A percentile compares a stretch with the other conserved stretches of the same genome.
phyloP scores from a whole-genome alignment of 2,113 vertebrate species.

The Macrotis lagotis region DNA sequence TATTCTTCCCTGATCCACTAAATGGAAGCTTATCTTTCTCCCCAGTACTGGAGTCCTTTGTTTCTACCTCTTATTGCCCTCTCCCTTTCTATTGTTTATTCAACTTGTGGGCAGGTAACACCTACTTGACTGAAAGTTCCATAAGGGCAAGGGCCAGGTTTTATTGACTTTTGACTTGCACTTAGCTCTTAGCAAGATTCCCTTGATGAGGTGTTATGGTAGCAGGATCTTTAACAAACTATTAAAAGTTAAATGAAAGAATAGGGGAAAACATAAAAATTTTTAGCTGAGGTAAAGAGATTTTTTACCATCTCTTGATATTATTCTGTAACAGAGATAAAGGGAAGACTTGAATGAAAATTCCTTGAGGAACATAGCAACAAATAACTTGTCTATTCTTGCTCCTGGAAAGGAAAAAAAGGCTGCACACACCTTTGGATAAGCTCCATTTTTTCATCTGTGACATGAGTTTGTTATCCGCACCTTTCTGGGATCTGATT shows the following conservation, averaged over 20 bases:
- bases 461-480: fast-evolving
- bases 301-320: constrained; percentile 17
- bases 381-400: constrained; percentile 3
- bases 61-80: not conserved
- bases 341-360: not conserved
- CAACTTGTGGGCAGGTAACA: not conserved
- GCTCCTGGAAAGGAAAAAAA: not conserved
- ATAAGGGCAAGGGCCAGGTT: not conserved
- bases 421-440: not conserved
- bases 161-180: not conserved
- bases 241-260: not conserved
- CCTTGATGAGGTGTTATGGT: not conserved
- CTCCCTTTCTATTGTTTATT: not conserved
- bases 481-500: not conserved
- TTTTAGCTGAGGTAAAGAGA: not conserved
- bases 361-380: not conserved
- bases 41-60: not conserved
- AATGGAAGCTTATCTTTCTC: not conserved
- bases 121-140: not conserved
- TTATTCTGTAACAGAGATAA: constrained; percentile 19
- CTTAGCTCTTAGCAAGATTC: not conserved
- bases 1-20: not conserved
- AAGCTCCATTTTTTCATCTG: not conserved
- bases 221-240: not conserved
- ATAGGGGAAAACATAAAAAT: not conserved